phyloP scores from a whole-genome alignment of 2,888 invertebrate species.

The Agonopterix subpropinquella region DNA sequence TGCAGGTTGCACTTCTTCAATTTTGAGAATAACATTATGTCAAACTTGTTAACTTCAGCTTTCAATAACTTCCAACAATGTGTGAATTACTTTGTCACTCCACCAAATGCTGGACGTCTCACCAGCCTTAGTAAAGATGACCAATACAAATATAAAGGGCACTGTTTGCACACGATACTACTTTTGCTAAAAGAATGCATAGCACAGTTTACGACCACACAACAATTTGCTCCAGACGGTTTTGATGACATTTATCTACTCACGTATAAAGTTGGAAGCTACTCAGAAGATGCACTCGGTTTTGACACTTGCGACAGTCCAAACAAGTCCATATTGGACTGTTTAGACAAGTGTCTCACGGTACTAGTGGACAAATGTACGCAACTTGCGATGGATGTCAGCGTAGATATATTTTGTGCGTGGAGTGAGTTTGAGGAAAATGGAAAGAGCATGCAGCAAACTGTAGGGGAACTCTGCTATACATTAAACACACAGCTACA shows the following conservation, averaged over 20 bases:
- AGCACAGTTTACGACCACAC: slow-evolving; percentile 24
- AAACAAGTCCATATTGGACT: slow-evolving; percentile 25
- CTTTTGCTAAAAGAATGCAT: slow-evolving; percentile 34
- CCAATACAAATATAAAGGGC: slow-evolving; percentile 45
- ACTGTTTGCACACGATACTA: slow-evolving; percentile 36
- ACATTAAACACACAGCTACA: slow-evolving; percentile 34
- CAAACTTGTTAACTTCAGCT: slow-evolving; percentile 20
- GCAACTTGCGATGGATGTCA: slow-evolving; percentile 52
- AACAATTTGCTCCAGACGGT: slow-evolving; percentile 27
- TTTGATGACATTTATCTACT: slow-evolving; percentile 36
- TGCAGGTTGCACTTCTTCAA: slow-evolving; percentile 46
- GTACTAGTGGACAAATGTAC: slow-evolving; percentile 45
- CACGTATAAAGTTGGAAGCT: slow-evolving; percentile 34
- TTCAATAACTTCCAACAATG: slow-evolving; percentile 41
- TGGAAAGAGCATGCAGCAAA: slow-evolving; percentile 50
- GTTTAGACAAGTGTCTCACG: slow-evolving; percentile 37
- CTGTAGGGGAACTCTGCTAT: slow-evolving; percentile 51
- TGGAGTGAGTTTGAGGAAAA: slow-evolving; percentile 62
- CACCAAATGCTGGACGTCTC: slow-evolving; percentile 44
- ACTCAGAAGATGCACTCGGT: slow-evolving; percentile 19
- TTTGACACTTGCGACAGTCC: slow-evolving; percentile 30
- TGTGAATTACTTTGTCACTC: slow-evolving; percentile 43
- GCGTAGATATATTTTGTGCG: slow-evolving; percentile 59
- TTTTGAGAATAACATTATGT: slow-evolving; percentile 21
- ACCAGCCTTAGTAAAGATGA: slow-evolving; percentile 38